Percentiles rank a stretch among this genome's conserved stretches.
Conservation (phyloP, 2,113 vertebrate species). For the Cynopterus brachyotis region DNA sequence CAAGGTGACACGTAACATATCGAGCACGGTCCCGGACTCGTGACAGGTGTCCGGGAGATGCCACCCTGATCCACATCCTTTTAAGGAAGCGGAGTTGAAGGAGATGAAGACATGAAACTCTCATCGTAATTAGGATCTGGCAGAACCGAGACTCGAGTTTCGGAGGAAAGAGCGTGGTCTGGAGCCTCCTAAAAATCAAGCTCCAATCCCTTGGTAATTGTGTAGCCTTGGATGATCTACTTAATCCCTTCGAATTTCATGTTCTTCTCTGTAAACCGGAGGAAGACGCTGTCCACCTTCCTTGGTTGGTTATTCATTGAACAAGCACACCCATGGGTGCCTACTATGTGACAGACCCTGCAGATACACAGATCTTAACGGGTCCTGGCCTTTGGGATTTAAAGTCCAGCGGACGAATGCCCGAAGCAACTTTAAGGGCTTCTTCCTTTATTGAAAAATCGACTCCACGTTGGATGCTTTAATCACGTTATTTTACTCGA, state of each 20-base stretch:
- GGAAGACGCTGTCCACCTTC: not conserved
- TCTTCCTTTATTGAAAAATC: not conserved
- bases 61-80: not conserved
- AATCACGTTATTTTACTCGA: not conserved
- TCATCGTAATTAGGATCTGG: not conserved
- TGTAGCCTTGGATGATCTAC: not conserved
- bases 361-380: not conserved
- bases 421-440: not conserved
- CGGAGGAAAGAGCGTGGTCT: not conserved
- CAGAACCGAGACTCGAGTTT: not conserved
- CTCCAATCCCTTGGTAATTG: not conserved
- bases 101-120: not conserved
- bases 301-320: not conserved
- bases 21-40: not conserved
- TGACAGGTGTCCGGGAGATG: not conserved
- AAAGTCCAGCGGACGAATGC: not conserved
- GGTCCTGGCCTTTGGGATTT: not conserved
- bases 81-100: not conserved
- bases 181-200: not conserved
- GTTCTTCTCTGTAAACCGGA: not conserved
- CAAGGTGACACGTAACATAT: not conserved
- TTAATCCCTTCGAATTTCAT: not conserved
- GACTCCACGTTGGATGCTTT: not conserved
- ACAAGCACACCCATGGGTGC: not conserved
- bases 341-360: not conserved